Base-by-base conservation (phyloP, 2,888 invertebrate species). In the Xanthia icteritia region DNA sequence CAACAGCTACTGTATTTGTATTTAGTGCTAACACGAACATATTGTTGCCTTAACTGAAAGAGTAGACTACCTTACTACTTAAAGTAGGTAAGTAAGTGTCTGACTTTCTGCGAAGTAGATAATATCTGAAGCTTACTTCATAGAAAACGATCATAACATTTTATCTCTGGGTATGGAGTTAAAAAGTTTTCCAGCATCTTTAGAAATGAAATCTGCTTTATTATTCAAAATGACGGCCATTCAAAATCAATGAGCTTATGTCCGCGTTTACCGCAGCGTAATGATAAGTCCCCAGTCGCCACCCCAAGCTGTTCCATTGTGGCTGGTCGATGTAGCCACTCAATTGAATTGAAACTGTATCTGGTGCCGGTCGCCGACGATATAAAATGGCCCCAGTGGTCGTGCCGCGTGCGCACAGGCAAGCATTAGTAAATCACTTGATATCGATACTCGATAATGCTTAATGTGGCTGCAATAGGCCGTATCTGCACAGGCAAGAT, bases 371-470 rank as follows among this genome's bases (percentile, higher is more conserved):
- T 89, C 89, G 87, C 86, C 83, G 86, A 87, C 85, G 85, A 89
- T 90, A 89, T 89, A 88, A 88, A 87, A 89, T 80, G 75, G 56
- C 69, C 79, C 74, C 77, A 83, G 80, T 81, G 83, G 81, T 85
- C 86, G 77, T 76, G 85, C 67, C 65, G 72, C 78, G 85, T 81
- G 87, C 85, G 87, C 86, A 85, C 75, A 84, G 83, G 86, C 90
- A 90, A 90, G 90, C 89, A 90, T 87, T 86, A 88, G 88, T 92
- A 92, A 92, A 92, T 92, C 91, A 92, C 88, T 72, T 82, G 89
- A 89, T 90, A 92, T 89, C 90, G 91, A 91, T 90, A 90, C 89
- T 86, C 84, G 87, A 91, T 91, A 90, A 87, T 86, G 85, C 87
- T 89, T 85, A 90, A 91, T 88, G 88, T 89, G 88, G 83, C 86